A percentile compares a stretch with the other conserved stretches of the same genome.
phyloP scores from a whole-genome alignment of 2,888 invertebrate genomes.

The Leptura quadrifasciata region DNA sequence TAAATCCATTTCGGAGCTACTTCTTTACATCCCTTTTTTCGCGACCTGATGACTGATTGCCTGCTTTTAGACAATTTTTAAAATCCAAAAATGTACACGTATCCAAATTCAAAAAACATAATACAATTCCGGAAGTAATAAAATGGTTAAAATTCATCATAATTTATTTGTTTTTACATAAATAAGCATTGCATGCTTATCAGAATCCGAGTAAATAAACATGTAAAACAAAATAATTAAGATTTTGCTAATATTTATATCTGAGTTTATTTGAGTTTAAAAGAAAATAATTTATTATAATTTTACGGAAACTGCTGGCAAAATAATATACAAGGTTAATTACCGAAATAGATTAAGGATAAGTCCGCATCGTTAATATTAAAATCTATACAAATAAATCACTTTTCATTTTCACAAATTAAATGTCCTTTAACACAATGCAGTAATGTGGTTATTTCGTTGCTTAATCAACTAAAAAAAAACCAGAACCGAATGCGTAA shows the following conservation, averaged over 20 bases:
- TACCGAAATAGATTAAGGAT: not conserved
- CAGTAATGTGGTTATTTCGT: no score
- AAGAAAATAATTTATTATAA: not conserved
- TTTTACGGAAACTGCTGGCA: not conserved
- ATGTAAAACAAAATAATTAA: not conserved
- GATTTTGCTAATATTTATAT: not conserved
- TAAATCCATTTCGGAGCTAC: no score
- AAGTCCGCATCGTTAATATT: not conserved
- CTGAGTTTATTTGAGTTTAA: not conserved
- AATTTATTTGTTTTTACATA: not conserved
- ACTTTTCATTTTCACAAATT: not conserved
- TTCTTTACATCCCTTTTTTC: no score
- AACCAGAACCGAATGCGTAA: not conserved
- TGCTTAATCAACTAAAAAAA: constrained; percentile 3
- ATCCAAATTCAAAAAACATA: not conserved
- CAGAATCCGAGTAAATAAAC: not conserved
- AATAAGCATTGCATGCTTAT: not conserved
- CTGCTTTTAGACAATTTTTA: no score
- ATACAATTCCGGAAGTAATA: not conserved
- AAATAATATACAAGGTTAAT: not conserved
- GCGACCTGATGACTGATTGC: no score
- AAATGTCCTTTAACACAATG: not conserved
- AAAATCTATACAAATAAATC: not conserved
- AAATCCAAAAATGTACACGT: no score
- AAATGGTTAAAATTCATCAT: not conserved